Base-by-base conservation (phyloP, 64 coral and sea anemone genomes). In the Stichodactyla helianthus region DNA sequence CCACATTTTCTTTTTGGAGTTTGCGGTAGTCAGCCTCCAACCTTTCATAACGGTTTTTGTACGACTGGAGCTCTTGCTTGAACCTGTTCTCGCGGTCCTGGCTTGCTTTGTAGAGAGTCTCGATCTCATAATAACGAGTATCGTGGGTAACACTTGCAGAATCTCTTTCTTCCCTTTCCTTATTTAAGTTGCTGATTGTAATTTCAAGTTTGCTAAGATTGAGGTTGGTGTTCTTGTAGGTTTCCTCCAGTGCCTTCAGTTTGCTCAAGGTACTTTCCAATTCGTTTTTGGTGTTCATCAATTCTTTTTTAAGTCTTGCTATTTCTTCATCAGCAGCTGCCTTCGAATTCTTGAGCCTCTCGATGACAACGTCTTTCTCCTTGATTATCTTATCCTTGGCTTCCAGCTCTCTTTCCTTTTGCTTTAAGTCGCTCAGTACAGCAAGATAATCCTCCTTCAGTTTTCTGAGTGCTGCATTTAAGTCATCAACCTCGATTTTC, bases 161-260 rank as follows among this genome's bases (percentile, higher is more conserved):
- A 12, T 93, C 95, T 89, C 95, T 65, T 51, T 97, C 95, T 52
- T 97, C 88, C 22, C 92, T 92, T 54, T 97, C 95, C 82, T 91
- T 93, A 50, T 93, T 93, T 27, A 97, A 87, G 54, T 93, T 97
- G 19, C 35, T 55, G 88, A 97, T 97, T 13, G 86, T 90, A 7
- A 97, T 82, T 76, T 97, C 95, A 60, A 97, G 92, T 79, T 97
- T 97, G 76, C 79, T 97, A 52, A 97, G 55, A 54, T 91, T 97
- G 82, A 91, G 71, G 56, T 93, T 93, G 84, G 88, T 63, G 35
- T 91, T 86, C 77, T 93, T 97, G 15, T 91, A 59, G 61, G 53
- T 93, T 76, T 91, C 92, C 90, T 97, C 95, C 25, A 97, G 57
- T 18, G 92, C 63, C 68, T 88, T 89, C 20, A 93, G 87, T 52